phyloP scores from a whole-genome alignment of 1,140 invertebrate genomes.

The Drosophila truncata region DNA sequence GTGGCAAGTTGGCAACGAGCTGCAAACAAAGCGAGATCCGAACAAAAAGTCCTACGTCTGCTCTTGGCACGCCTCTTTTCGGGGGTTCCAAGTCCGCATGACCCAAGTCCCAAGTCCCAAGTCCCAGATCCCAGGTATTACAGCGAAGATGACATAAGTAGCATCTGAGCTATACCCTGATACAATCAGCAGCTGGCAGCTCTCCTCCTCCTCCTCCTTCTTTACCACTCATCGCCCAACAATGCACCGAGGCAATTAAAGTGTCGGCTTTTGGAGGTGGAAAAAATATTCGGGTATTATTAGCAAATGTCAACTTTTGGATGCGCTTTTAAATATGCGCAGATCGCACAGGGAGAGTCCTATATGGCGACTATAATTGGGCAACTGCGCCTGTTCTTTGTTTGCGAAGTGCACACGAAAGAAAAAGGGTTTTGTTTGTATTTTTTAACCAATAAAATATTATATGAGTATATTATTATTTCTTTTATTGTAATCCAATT shows the following conservation, averaged over 20 bases:
- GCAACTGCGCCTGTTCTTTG: slow-evolving; percentile 42
- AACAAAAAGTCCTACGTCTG: slow-evolving; percentile 61
- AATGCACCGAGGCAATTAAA: slow-evolving; percentile 56
- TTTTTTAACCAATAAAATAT: not conserved
- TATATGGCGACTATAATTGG: slow-evolving; percentile 47
- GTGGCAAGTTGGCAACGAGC: slow-evolving; percentile 49
- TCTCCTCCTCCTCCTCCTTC: not conserved
- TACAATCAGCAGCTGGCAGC: slow-evolving; percentile 33
- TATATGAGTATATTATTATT: too few species aligned
- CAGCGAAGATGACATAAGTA: slow-evolving; percentile 67
- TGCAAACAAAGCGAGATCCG: slow-evolving; percentile 37
- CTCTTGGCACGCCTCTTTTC: slow-evolving; percentile 57
- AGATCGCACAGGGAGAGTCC: slow-evolving; percentile 36
- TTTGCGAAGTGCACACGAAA: slow-evolving; percentile 7
- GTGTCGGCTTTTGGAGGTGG: slow-evolving; percentile 8
- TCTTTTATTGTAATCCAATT: not conserved
- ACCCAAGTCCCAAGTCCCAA: not conserved
- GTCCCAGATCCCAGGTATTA: slow-evolving; percentile 38
- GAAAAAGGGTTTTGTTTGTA: not conserved
- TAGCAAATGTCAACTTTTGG: slow-evolving; percentile 64
- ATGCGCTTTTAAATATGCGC: slow-evolving; percentile 53
- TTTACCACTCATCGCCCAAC: slow-evolving; percentile 28
- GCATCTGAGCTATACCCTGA: slow-evolving; percentile 31
- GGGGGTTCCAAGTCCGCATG: slow-evolving; percentile 1
- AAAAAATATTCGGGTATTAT: slow-evolving; percentile 53